Percentiles rank a stretch among this genome's conserved stretches.
Conservation (phyloP, 2,888 invertebrate genomes). For the Alsophila aescularia region DNA sequence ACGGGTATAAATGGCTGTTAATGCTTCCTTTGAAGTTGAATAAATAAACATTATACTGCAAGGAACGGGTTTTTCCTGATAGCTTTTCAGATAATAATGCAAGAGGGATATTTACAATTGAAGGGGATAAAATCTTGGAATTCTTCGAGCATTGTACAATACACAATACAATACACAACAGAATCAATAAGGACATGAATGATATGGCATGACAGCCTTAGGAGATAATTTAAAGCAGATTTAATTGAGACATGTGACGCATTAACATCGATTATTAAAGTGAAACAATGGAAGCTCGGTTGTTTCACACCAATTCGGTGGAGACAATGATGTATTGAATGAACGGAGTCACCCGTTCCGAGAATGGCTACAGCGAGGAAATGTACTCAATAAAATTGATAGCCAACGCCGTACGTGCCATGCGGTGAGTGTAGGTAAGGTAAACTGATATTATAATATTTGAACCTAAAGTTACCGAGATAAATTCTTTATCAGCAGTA, state of each 20-base stretch:
- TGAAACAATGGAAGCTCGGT: slow-evolving; percentile 33
- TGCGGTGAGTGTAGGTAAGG: slow-evolving; percentile 5
- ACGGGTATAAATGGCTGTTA: slow-evolving; percentile 34
- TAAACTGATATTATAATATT: too few relatives aligned
- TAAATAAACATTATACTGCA: slow-evolving; percentile 31
- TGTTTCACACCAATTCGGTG: slow-evolving; percentile 41
- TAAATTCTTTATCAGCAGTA: too few relatives aligned
- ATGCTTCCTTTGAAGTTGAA: slow-evolving; percentile 31
- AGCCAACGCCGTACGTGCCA: slow-evolving; percentile 26
- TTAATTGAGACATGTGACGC: slow-evolving; percentile 25
- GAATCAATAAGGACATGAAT: slow-evolving; percentile 2
- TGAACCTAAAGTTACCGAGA: too few relatives aligned
- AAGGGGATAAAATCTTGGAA: too few relatives aligned
- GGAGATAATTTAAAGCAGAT: slow-evolving; percentile 16
- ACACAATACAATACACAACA: neutral
- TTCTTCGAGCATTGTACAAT: neutral
- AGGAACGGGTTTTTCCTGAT: slow-evolving; percentile 17
- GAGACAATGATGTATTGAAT: slow-evolving; percentile 48
- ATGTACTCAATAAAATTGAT: slow-evolving; percentile 42
- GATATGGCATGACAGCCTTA: neutral
- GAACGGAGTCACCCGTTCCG: slow-evolving; percentile 41
- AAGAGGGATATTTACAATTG: neutral
- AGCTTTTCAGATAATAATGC: neutral
- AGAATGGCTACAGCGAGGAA: slow-evolving; percentile 43
- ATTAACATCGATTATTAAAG: slow-evolving; percentile 22